Evolutionary conservation across 2,113 vertebrate genomes (phyloP).

Genomic region (Zonotrichia leucophrys): DNA sequence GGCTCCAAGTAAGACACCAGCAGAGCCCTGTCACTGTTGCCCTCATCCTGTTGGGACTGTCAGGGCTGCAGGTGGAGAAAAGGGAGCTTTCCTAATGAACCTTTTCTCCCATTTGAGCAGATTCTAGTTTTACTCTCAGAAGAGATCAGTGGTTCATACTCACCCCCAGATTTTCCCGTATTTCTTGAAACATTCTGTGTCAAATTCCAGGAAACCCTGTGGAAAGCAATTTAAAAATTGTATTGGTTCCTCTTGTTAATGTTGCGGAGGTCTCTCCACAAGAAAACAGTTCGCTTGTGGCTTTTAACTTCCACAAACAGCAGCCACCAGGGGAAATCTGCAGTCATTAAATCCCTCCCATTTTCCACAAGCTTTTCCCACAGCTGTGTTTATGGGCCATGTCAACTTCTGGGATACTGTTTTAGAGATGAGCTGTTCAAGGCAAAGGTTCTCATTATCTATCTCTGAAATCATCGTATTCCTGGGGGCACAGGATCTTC

Average conservation of each 20-base stretch:
- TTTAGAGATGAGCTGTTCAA: background rate
- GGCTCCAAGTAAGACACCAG: background rate
- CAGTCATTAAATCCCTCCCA: background rate
- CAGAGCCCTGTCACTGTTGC: rapidly evolving
- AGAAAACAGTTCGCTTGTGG: background rate
- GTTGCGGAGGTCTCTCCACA: background rate
- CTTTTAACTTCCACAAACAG: background rate
- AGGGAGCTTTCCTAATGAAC: background rate
- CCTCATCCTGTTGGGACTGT: background rate
- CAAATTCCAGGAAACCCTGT: slow-evolving; percentile 77
- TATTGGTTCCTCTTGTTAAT: background rate
- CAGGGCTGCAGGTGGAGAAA: background rate
- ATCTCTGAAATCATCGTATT: background rate
- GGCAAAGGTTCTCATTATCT: background rate
- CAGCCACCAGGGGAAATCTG: background rate
- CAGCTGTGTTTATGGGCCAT: background rate
- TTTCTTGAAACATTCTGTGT: slow-evolving; percentile 75
- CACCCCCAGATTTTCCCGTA: slow-evolving; percentile 87
- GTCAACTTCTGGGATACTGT: background rate
- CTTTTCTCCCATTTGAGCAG: background rate
- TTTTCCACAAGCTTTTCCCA: background rate
- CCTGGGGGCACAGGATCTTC: background rate
- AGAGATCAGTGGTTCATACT: slow-evolving; percentile 27
- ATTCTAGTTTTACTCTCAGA: background rate
- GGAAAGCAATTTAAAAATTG: background rate